Percentiles rank a stretch among this genome's conserved stretches.
These are phyloP conservation scores for Tragelaphus strepsiceros DNA, from an alignment of 2,113 vertebrate species.

Conservation along the genomic window DNA sequence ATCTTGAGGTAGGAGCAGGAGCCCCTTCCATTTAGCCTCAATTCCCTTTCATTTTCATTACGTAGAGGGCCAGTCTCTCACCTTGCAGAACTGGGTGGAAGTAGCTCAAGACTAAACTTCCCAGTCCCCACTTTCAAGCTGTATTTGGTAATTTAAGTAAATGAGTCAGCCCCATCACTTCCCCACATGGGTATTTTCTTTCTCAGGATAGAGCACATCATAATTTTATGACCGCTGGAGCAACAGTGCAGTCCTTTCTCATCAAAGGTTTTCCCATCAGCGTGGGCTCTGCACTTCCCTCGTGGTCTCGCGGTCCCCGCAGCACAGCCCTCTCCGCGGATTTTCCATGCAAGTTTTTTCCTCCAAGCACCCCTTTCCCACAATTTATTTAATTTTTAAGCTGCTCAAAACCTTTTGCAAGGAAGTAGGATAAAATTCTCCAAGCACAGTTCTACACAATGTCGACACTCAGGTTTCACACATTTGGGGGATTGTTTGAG, in stretches of 20 bases:
- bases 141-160: slow-evolving; percentile 20
- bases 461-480: neutral
- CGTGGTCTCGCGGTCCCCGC: neutral
- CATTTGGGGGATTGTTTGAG: neutral
- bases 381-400: neutral
- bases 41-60: neutral
- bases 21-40: neutral
- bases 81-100: neutral
- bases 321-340: neutral
- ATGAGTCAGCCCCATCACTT: neutral
- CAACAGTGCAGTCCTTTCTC: neutral
- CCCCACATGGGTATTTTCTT: neutral
- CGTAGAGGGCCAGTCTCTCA: neutral
- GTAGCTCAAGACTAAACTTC: slow-evolving; percentile 44
- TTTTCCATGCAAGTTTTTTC: neutral
- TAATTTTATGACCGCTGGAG: neutral
- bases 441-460: neutral
- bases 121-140: neutral
- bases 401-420: neutral
- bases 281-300: neutral
- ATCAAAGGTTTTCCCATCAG: neutral
- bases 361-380: neutral
- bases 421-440: neutral
- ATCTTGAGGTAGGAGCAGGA: neutral
- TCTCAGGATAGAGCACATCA: neutral